Base-by-base conservation (phyloP, 2,888 invertebrate genomes). In the Hipparchia sbordonii region DNA sequence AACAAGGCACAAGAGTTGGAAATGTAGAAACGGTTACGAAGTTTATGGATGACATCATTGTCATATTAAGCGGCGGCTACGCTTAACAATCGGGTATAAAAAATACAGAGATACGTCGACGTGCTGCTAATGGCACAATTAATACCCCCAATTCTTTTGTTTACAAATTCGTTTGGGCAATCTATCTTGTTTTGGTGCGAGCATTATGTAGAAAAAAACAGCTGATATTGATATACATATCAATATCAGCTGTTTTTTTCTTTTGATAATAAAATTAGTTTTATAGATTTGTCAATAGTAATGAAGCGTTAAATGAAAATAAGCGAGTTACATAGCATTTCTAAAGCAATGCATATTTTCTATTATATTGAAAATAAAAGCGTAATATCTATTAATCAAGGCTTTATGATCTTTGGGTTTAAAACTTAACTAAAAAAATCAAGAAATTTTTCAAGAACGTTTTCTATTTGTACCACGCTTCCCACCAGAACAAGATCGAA, bases 111-210 rank as follows among this genome's bases (percentile, higher is more conserved):
- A 72, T 70, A 74, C 72, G 74, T 72, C 72, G 65, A 76, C 75
- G 76, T 77, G 77, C 81, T 78, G 79, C 76, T 78, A 82, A 80
- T 81, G 76, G 80, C 81, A 72, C 76, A 74, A 79, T 79, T 78
- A 79, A 79, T 79, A 80, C 75, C 74, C 13, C 75, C 76, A 79
- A 77, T 75, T 79, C 73, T 78, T 70, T 74, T 81, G 80, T 84
- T 82, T 81, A 81, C 79, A 78, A 67, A 48, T 74, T 51, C 61
- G 13, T 65, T 65, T 69, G 57, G 62, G 33, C 62, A 62, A 54
- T 63, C 60, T 75, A 77, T 74, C 63, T 73, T 78, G 77, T 77
- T 67, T 57, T 62, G 66, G 46, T 9, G 13, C 65, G 57, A n/a
- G 57, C 23, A 57, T 57, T 23, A 23, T 57, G 12, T 45, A 23